phyloP scores from a whole-genome alignment of 2,888 invertebrate species.

The Cactoblastis cactorum region DNA sequence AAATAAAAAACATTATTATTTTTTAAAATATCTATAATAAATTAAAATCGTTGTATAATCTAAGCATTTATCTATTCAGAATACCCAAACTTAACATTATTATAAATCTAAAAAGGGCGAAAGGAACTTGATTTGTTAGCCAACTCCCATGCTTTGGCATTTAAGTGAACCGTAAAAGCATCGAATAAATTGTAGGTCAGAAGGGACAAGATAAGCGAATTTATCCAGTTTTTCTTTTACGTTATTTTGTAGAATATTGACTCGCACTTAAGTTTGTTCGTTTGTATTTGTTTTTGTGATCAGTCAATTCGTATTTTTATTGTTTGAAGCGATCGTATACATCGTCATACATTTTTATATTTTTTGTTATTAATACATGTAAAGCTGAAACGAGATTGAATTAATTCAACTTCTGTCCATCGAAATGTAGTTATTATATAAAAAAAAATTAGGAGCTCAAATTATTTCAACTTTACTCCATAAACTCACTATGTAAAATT shows the following conservation, averaged over 20 bases:
- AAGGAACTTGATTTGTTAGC: slow-evolving; percentile 67
- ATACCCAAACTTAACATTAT: slow-evolving; percentile 10
- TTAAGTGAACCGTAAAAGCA: slow-evolving; percentile 75
- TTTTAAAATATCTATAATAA: no score
- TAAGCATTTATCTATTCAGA: no score
- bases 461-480: no score
- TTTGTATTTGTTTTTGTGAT: slow-evolving; percentile 1
- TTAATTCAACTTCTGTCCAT: no score
- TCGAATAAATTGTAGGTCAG: slow-evolving; percentile 77
- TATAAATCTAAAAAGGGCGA: slow-evolving; percentile 33
- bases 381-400: no score
- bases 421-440: no score
- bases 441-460: no score
- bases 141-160: slow-evolving; percentile 71
- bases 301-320: not conserved
- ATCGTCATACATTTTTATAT: no score
- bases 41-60: no score
- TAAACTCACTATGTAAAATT: not conserved
- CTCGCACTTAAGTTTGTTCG: slow-evolving; percentile 38
- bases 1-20: no score
- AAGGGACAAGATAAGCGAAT: slow-evolving; percentile 71
- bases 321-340: not conserved
- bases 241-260: slow-evolving; percentile 64
- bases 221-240: slow-evolving; percentile 59
- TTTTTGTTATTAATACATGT: no score